Conservation (phyloP, 2,113 vertebrate species). For the Eublepharis macularius region DNA sequence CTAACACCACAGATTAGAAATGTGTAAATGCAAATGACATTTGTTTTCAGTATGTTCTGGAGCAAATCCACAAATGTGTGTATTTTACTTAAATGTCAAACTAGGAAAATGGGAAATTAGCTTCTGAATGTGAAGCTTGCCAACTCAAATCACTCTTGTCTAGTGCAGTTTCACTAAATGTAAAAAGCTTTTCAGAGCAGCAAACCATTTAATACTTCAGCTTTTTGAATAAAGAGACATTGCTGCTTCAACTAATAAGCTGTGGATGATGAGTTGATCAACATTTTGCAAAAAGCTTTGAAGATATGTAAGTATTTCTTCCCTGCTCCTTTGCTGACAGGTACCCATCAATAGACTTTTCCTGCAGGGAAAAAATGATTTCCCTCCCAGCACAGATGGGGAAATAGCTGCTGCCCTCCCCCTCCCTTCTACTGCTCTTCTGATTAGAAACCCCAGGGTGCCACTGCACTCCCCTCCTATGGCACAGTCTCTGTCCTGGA, state of each 20-base stretch:
- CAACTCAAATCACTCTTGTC: neutral
- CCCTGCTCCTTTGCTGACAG: neutral
- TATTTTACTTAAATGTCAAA: constrained; percentile 6
- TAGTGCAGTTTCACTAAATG: neutral
- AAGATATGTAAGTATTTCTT: neutral
- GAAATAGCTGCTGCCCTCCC: too few species aligned
- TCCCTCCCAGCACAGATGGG: too few species aligned
- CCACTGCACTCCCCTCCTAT: too few species aligned
- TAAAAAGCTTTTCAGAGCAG: constrained; percentile 26
- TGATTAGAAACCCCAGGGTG: too few species aligned
- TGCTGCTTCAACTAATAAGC: neutral
- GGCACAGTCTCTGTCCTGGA: too few species aligned
- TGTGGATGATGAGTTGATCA: neutral
- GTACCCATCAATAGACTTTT: neutral
- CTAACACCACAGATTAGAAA: constrained; percentile 21
- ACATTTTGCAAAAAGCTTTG: neutral
- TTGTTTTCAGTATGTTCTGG: neutral
- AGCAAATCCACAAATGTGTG: constrained; percentile 17
- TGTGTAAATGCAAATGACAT: constrained; percentile 2
- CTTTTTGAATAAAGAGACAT: neutral
- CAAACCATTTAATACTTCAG: neutral
- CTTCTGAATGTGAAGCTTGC: neutral
- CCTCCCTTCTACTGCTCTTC: too few species aligned
- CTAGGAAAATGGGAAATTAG: constrained; percentile 2
- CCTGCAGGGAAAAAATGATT: neutral